Evolutionary conservation across 2,888 invertebrate species (phyloP).

Genomic region (Portevinia maculata): DNA sequence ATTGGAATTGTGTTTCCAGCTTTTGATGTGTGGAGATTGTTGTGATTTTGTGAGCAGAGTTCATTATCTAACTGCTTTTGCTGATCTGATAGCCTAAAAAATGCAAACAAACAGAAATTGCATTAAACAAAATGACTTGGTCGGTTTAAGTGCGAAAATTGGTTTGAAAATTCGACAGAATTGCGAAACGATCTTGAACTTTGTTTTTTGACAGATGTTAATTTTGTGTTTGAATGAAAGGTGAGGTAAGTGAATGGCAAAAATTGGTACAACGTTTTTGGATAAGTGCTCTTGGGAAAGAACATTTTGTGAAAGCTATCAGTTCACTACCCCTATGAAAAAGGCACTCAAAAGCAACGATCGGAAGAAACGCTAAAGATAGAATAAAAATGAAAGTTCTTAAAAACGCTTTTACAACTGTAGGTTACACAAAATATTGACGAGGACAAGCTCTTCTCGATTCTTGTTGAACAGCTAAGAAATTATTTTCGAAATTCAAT

Average conservation of each 20-base stretch:
- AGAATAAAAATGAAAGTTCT: too few species aligned
- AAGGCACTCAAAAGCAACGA: too few species aligned
- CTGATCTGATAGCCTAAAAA: constrained; percentile 36
- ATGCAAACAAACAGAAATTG: background rate
- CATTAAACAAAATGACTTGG: constrained; percentile 10
- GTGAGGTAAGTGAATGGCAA: background rate
- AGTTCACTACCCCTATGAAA: too few species aligned
- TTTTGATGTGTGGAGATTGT: constrained; percentile 1
- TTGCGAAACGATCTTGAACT: background rate
- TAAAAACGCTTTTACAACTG: too few species aligned
- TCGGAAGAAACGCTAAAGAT: too few species aligned
- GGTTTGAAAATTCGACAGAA: background rate
- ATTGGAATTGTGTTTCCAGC: background rate
- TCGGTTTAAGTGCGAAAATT: constrained; percentile 8
- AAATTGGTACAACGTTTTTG: background rate
- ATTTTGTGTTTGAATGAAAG: background rate
- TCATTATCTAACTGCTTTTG: constrained; percentile 10
- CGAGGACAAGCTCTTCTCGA: too few species aligned
- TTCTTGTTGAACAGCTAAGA: too few species aligned
- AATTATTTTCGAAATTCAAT: too few species aligned
- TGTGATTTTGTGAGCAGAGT: background rate
- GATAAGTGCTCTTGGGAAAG: too few species aligned
- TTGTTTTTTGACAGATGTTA: background rate
- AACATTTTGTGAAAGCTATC: too few species aligned
- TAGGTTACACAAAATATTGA: too few species aligned